A percentile compares a stretch with the other conserved stretches of the same genome.
phyloP scores from a whole-genome alignment of 2,113 vertebrate genomes.

The Indicator maculatus region DNA sequence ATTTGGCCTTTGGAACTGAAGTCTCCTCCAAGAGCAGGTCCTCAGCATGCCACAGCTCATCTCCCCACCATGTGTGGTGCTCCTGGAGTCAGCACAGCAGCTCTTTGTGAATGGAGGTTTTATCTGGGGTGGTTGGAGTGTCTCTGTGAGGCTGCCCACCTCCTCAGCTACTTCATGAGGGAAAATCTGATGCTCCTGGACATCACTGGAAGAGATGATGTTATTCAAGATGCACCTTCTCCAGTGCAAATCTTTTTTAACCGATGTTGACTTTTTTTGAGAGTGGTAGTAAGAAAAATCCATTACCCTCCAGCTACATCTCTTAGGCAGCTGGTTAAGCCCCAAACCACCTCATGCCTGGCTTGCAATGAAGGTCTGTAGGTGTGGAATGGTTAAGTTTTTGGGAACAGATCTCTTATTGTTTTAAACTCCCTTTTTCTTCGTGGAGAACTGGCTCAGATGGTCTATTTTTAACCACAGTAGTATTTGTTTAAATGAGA shows the following conservation, averaged over 20 bases:
- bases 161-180: background rate
- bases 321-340: background rate
- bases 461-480: background rate
- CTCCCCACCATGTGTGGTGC: background rate
- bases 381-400: background rate
- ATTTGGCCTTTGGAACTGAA: background rate
- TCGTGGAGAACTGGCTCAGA: background rate
- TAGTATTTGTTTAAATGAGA: conserved; percentile 19
- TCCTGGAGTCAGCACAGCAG: background rate
- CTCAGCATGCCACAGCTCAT: background rate
- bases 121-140: background rate
- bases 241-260: background rate
- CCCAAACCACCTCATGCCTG: background rate
- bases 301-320: background rate
- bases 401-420: conserved; percentile 3
- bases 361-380: background rate
- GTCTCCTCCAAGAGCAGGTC: background rate
- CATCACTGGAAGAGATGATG: background rate
- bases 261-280: background rate
- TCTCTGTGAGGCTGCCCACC: background rate
- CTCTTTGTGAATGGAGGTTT: background rate
- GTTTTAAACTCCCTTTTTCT: background rate
- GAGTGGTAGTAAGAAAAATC: background rate
- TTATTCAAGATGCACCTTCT: background rate
- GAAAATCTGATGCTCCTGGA: background rate